Evolutionary conservation across 2,797 vertebrate genomes (phyloP), one percentile per base, ranked within the genome.

Genomic region (Eidolon dupreanum): DNA sequence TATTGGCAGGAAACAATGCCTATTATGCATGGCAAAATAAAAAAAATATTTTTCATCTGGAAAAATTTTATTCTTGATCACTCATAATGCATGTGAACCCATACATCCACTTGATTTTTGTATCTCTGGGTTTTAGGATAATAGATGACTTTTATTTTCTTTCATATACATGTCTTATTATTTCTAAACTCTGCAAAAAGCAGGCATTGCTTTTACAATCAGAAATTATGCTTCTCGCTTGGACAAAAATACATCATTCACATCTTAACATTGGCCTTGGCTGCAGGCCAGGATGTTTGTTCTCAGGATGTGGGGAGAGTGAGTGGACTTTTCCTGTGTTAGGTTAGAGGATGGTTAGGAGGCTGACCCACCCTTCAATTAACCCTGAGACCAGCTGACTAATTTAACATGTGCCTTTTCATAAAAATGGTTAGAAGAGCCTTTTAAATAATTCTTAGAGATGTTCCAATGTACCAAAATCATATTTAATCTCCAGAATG

Each of bases 311-410:
- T 94, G 85, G 73, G 38, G 16, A 90, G 12, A 49, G 59, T 73
- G 74, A 93, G 88, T 63, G 51, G n/a, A 55, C 89, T 26, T 89
- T 86, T 89, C 70, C 70, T 77, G 57, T 51, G 51, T 38, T 49
- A 16, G 49, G 49, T 49, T 49, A 79, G 70, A 59, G 78, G 65
- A 96, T 82, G 68, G 55, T 43, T 94, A 38, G 73, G 82, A 59
- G 11, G 68, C 26, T 95, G 86, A 79, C 66, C 41, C 51, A 5
- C 19, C 41, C 81, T 95, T 94, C 97, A 94, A 96, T 96, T 94
- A 97, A 94, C 81, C 36, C 24, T 66, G 53, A 94, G 90, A 86
- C 36, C 36, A 71, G 61, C 66, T 88, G 86, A 97, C 59, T 88
- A 66, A 96, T 33, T 88, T 95, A 88, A 77, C 77, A 57, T 46